Percentiles rank a stretch among this genome's conserved stretches.
Conservation (phyloP, 2,113 vertebrate species). For the Tachysurus vachellii region DNA sequence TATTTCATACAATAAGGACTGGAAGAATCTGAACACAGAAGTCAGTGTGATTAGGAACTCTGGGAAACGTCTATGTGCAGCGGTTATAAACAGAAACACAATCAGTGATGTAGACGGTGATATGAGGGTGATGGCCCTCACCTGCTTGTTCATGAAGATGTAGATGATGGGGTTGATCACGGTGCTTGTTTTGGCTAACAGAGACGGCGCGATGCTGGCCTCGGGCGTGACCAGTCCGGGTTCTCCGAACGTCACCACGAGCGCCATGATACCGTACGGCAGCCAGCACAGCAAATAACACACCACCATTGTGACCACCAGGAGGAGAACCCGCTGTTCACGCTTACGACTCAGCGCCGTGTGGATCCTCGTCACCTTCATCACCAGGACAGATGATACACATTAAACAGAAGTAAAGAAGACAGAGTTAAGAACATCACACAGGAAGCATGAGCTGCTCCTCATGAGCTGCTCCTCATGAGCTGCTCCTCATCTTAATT, state of each 20-base stretch:
- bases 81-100: not conserved
- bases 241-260: conserved; percentile 63
- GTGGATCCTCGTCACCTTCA: conserved; percentile 58
- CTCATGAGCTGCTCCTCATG: not conserved
- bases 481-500: not conserved
- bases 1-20: not conserved
- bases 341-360: conserved; percentile 36
- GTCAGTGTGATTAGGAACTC: not conserved
- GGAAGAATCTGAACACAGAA: not conserved
- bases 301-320: conserved; percentile 70
- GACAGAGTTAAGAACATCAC: not conserved
- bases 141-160: conserved; percentile 73
- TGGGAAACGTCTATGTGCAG: not conserved
- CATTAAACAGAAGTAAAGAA: not conserved
- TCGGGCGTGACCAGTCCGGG: conserved; percentile 61
- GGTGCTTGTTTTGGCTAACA: conserved; percentile 71
- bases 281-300: conserved; percentile 75
- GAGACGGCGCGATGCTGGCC: conserved; percentile 68
- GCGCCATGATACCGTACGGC: conserved; percentile 66
- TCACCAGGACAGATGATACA: not conserved
- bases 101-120: too few relatives aligned
- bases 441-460: not conserved
- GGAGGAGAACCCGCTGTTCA: conserved; percentile 63
- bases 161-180: conserved; percentile 72
- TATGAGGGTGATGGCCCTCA: conserved; percentile 45